A percentile compares a stretch with the other conserved stretches of the same genome.
Conservation (phyloP, 2,797 vertebrate species). For the Chelidonichthys spinosus region DNA sequence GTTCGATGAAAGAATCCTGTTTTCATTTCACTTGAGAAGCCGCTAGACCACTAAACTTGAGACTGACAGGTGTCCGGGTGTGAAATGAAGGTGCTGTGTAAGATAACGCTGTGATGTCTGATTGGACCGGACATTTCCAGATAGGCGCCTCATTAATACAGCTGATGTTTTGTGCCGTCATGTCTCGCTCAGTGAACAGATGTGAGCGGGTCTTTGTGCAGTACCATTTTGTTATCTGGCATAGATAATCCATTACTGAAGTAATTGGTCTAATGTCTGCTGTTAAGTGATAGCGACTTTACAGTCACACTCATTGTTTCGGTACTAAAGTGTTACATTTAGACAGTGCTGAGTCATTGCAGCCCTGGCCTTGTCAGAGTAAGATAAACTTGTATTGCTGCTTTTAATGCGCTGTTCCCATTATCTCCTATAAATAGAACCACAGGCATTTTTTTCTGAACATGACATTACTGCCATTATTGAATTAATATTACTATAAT, state of each 20-base stretch:
- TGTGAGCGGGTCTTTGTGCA: conserved; percentile 8
- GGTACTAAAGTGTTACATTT: not conserved
- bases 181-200: conserved; percentile 6
- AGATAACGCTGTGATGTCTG: conserved; percentile 8
- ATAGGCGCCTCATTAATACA: conserved; percentile 2
- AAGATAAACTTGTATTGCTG: conserved; percentile 6
- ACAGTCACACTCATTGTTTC: conserved; percentile 25
- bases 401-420: conserved; percentile 1
- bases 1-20: conserved; percentile 12
- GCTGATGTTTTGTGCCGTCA: conserved; percentile 21
- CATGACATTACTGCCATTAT: not conserved
- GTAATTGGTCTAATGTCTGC: conserved; percentile 14
- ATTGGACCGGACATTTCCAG: conserved; percentile 11
- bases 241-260: conserved; percentile 19
- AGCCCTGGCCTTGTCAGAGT: conserved; percentile 1
- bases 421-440: not conserved
- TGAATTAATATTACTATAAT: not conserved
- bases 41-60: not conserved
- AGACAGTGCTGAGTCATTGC: conserved; percentile 36
- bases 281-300: conserved; percentile 20
- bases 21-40: conserved; percentile 26
- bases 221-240: not conserved
- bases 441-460: not conserved
- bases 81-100: conserved; percentile 4
- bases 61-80: conserved; percentile 1